Percentiles rank a stretch among this genome's conserved stretches.
phyloP scores from a whole-genome alignment of 1,140 invertebrate genomes.

The Penaeus indicus region DNA sequence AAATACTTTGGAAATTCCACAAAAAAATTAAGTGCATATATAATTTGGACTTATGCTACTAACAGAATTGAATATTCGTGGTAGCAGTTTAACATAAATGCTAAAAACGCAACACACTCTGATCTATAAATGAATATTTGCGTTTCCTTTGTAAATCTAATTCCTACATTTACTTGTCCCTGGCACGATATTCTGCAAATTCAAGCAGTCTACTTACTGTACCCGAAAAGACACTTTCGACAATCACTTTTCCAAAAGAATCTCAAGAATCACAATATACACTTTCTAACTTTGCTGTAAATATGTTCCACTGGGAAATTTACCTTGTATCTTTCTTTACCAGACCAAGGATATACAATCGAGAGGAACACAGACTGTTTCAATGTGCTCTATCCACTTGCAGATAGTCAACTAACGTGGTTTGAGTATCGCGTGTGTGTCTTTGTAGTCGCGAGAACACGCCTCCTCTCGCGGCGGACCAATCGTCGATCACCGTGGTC shows the following conservation, averaged over 20 bases:
- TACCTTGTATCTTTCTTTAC: conserved; percentile 53
- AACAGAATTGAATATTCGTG: no score
- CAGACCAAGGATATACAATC: conserved; percentile 36
- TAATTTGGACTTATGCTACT: no score
- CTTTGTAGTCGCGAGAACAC: conserved; percentile 58
- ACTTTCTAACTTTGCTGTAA: no score
- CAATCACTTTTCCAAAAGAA: conserved; percentile 7
- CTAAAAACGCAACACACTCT: no score
- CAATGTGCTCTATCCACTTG: conserved; percentile 61
- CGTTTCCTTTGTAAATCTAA: no score
- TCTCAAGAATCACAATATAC: not conserved
- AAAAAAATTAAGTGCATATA: no score
- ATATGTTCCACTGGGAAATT: not conserved
- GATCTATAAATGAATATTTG: no score
- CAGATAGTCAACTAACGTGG: conserved; percentile 64
- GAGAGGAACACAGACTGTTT: conserved; percentile 38
- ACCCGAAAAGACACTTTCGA: not conserved
- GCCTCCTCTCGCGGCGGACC: conserved; percentile 45
- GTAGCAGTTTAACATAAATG: no score
- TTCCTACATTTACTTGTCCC: no score
- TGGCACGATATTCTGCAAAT: no score
- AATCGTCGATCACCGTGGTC: conserved; percentile 54
- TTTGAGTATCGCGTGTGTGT: conserved; percentile 61
- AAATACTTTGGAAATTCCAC: no score
- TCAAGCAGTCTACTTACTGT: conserved; percentile 7